Base-by-base conservation (phyloP, 2,113 vertebrate genomes). In the Podocnemis expansa region DNA sequence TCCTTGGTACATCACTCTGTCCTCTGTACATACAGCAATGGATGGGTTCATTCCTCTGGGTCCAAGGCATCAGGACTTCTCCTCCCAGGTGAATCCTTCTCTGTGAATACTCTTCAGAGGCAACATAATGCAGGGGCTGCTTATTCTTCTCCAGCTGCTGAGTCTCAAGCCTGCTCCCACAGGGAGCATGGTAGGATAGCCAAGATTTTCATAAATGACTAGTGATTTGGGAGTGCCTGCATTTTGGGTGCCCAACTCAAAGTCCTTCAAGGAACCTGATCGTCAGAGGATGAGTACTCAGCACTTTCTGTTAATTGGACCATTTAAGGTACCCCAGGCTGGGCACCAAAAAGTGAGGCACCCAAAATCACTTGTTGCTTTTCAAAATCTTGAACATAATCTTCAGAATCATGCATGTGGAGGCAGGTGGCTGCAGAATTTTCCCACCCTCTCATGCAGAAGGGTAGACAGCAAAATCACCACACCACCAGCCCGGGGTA, bases 381-480 rank as follows among this genome's bases (percentile, higher is more conserved):
- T 90, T 94, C 73, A 90, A 90, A 95, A 86, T 38, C 17, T 80
- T 88, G 19, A 73, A 80, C 60, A 80, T 63, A 85, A 41, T 87
- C 29, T 81, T 92, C 55, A 63, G 34, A 80, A 70, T 51, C 81
- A 54, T 4, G 2, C 34, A 49, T 85, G 63, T 2, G 3, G 7
- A 85, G 91, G 41, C 78, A 14, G 84, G 70, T n/a, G 70, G n/a
- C 19, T 38, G n/a, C 52, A 85, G 27, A 41, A 91, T 82, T 70
- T 94, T 92, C 60, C 80, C 89, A 91, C 79, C 78, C 91, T 96
- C 54, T 52, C 56, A 89, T 38, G 13, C 25, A 79, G 55, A 38
- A 76, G 91, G 84, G 8, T 38, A 38, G 38, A 17, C 34, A 78
- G 78, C 21, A 91, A 88, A 92, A 82, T 88, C 80, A 67, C 94